phyloP scores from a whole-genome alignment of 2,113 vertebrate species.

The Cranoglanis bouderius region DNA sequence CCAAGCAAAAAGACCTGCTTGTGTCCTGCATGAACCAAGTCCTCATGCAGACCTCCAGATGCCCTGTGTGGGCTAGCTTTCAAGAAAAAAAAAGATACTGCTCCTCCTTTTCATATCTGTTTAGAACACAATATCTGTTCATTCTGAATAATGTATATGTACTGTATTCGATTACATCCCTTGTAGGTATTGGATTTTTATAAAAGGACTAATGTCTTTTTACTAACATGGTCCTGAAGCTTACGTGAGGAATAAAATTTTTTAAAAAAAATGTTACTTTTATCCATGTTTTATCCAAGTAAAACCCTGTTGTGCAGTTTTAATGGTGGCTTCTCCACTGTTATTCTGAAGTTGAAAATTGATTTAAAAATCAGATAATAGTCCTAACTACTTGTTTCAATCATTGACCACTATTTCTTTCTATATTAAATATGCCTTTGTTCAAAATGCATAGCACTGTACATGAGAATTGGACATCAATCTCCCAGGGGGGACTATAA shows the following conservation, averaged over 20 bases:
- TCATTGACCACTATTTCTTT: background rate
- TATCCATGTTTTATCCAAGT: background rate
- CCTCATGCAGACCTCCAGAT: background rate
- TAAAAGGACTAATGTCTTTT: background rate
- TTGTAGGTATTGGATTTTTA: background rate
- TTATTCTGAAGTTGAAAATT: background rate
- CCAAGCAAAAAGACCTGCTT: background rate
- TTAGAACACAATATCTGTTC: background rate
- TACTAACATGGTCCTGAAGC: background rate
- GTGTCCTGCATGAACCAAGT: background rate
- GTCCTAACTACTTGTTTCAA: background rate
- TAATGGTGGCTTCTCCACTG: background rate
- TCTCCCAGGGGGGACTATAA: background rate
- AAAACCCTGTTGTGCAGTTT: background rate
- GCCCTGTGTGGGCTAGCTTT: background rate
- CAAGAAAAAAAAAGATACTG: background rate
- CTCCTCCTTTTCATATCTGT: background rate
- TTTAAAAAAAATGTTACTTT: background rate
- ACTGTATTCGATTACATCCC: background rate
- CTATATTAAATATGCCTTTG: background rate
- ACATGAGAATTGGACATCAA: background rate
- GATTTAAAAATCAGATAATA: background rate
- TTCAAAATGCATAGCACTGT: background rate
- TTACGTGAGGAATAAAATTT: background rate
- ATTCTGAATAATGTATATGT: background rate